A percentile compares a stretch with the other conserved stretches of the same genome.
phyloP scores from a whole-genome alignment of 2,888 invertebrate species.

The Stenichneumon culpator region DNA sequence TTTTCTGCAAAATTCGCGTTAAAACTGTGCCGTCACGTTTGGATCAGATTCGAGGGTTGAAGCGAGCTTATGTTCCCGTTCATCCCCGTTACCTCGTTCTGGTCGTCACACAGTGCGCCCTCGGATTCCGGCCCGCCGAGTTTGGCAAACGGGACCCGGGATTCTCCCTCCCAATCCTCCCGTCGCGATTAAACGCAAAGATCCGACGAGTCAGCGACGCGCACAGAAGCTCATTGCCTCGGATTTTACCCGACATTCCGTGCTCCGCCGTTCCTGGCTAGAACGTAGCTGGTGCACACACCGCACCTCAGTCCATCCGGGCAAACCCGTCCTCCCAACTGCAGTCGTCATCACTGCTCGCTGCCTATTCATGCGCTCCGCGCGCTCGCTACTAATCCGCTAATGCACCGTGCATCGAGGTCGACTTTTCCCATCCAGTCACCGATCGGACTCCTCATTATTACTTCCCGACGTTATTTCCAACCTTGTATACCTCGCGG shows the following conservation, averaged over 20 bases:
- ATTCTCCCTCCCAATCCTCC: neutral
- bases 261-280: neutral
- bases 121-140: constrained; percentile 22
- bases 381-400: constrained; percentile 51
- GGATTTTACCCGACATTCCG: constrained; percentile 44
- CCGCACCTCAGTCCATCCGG: neutral
- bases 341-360: constrained; percentile 31
- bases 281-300: neutral
- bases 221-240: constrained; percentile 34
- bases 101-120: neutral
- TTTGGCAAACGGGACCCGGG: constrained; percentile 47
- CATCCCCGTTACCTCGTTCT: constrained; percentile 6
- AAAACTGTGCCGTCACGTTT: constrained; percentile 36
- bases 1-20: constrained; percentile 54
- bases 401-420: constrained; percentile 51
- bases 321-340: neutral
- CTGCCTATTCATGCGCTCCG: constrained; percentile 43
- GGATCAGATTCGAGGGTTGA: constrained; percentile 27
- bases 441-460: constrained; percentile 22
- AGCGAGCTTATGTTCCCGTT: constrained; percentile 22
- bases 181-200: constrained; percentile 59
- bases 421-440: constrained; percentile 26
- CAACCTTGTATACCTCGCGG: neutral
- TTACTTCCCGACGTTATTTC: constrained; percentile 4
- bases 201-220: constrained; percentile 56